phyloP scores from a whole-genome alignment of 37 sponge, comb jelly and placozoan species.

The Theonella swinhoei region DNA sequence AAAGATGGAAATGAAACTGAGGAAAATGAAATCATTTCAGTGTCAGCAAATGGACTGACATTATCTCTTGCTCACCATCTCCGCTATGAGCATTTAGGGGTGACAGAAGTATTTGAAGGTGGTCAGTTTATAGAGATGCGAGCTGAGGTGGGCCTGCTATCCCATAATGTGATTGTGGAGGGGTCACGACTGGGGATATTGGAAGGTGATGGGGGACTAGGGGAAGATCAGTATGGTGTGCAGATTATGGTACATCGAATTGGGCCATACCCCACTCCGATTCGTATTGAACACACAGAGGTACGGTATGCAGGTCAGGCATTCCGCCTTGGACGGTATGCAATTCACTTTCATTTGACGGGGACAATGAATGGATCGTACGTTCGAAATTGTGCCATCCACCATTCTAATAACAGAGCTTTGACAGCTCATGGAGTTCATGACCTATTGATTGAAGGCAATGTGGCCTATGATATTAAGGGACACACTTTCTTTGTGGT shows the following conservation, averaged over 20 bases:
- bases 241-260: constrained; percentile 85
- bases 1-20: constrained; percentile 87
- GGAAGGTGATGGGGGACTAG: constrained; percentile 35
- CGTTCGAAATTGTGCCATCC: constrained; percentile 80
- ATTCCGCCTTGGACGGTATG: constrained; percentile 91
- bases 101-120: constrained; percentile 70
- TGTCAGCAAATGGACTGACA: constrained; percentile 54
- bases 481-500: constrained; percentile 93
- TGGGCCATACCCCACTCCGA: constrained; percentile 73
- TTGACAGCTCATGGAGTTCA: constrained; percentile 90
- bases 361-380: constrained; percentile 85
- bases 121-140: constrained; percentile 87
- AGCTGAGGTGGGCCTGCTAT: constrained; percentile 87
- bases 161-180: constrained; percentile 83
- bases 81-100: constrained; percentile 67
- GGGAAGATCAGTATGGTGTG: constrained; percentile 77
- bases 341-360: constrained; percentile 91
- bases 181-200: constrained; percentile 45
- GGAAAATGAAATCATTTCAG: constrained; percentile 19
- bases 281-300: constrained; percentile 83
- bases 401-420: constrained; percentile 90
- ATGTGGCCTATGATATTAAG: constrained; percentile 91
- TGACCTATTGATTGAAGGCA: constrained; percentile 81
- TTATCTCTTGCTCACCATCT: constrained; percentile 37
- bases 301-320: constrained; percentile 82